Conservation (phyloP, 2,113 vertebrate species). For the Microtus richardsoni region DNA sequence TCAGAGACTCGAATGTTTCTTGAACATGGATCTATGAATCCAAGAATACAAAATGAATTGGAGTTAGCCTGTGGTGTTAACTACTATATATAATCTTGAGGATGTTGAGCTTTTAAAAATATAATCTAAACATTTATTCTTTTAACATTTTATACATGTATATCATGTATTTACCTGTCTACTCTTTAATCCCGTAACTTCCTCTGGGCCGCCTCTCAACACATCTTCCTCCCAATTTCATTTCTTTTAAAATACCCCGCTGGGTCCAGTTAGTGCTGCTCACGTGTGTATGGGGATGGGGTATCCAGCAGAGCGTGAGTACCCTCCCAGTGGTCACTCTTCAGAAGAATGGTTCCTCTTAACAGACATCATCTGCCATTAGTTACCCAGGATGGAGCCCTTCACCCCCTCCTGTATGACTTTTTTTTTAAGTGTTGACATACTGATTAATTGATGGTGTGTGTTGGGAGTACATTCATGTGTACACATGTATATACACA, state of each 20-base stretch:
- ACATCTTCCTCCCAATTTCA: background rate
- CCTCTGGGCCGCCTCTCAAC: background rate
- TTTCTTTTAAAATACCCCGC: background rate
- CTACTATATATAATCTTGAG: constrained; percentile 15
- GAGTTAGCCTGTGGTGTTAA: background rate
- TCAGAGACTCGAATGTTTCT: constrained; percentile 29
- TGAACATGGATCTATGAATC: background rate
- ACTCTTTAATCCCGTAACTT: background rate
- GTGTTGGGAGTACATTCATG: background rate
- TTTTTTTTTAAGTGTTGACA: background rate
- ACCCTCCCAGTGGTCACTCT: background rate
- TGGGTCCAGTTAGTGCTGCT: background rate
- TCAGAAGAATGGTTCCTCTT: background rate
- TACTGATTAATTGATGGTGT: background rate
- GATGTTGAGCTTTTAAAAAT: constrained; percentile 19
- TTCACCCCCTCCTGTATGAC: background rate
- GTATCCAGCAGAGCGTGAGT: background rate
- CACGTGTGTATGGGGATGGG: background rate
- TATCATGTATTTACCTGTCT: background rate
- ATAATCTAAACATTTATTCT: background rate
- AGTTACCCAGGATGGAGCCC: background rate
- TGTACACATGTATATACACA: background rate
- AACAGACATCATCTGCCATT: background rate
- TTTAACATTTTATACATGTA: background rate
- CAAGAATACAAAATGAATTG: constrained; percentile 37